Percentiles rank a stretch among this genome's conserved stretches.
phyloP scores from a whole-genome alignment of 2,113 vertebrate species.

The Ibidorhyncha struthersii region DNA sequence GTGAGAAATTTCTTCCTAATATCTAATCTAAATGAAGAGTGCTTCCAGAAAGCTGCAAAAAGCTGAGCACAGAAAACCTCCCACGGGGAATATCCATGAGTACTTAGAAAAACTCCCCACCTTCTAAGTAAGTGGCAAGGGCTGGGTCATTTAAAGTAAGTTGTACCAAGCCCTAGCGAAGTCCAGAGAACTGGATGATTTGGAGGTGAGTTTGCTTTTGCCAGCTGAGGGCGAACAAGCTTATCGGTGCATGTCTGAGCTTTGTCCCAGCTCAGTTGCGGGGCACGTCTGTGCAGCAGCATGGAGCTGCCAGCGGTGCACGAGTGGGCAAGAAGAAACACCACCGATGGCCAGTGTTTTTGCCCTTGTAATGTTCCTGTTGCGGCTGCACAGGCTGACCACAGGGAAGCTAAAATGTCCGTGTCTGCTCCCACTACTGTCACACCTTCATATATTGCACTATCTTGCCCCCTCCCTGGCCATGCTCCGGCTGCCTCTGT shows the following conservation, averaged over 20 bases:
- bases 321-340: background rate
- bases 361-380: background rate
- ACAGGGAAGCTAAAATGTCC: background rate
- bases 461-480: background rate
- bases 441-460: background rate
- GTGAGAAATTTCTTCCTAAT: too few species aligned
- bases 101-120: background rate
- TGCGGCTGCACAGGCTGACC: background rate
- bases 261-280: background rate
- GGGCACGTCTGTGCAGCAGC: background rate
- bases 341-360: accelerated
- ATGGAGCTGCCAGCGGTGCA: accelerated
- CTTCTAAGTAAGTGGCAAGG: background rate
- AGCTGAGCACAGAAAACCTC: background rate
- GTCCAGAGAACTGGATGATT: background rate
- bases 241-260: accelerated
- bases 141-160: background rate
- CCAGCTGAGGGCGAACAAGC: background rate
- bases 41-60: background rate
- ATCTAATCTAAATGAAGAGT: background rate
- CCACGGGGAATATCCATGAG: background rate
- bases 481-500: background rate
- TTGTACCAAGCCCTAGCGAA: background rate
- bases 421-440: accelerated
- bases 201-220: background rate